Evolutionary conservation across 2,888 invertebrate genomes (phyloP).

Genomic region (Ormia ochracea): DNA sequence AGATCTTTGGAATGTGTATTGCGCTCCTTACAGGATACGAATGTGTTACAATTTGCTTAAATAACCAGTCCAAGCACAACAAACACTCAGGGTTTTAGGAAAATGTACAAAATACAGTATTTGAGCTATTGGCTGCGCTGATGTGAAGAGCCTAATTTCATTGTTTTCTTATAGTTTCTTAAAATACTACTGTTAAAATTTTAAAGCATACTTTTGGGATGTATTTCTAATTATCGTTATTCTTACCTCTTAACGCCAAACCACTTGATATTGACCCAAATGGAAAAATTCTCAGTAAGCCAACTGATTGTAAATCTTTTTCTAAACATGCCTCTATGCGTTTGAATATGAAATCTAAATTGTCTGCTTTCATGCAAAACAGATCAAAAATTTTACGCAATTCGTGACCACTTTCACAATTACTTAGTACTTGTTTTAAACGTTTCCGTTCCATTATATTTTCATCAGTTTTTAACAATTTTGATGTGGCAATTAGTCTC

Average conservation of each 20-base stretch:
- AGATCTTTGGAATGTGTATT: too few relatives aligned
- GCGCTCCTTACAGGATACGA: too few relatives aligned
- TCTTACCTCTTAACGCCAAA: constrained; percentile 80
- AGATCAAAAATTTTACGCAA: constrained; percentile 65
- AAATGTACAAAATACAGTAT: too few relatives aligned
- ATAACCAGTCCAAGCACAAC: too few relatives aligned
- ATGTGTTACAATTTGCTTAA: too few relatives aligned
- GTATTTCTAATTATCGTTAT: neutral
- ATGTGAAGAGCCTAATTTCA: too few relatives aligned
- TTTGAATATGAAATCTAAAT: constrained; percentile 64
- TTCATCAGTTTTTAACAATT: constrained; percentile 64
- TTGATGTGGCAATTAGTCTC: constrained; percentile 56
- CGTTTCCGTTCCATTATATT: constrained; percentile 62
- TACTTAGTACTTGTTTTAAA: constrained; percentile 59
- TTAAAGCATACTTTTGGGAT: constrained; percentile 18
- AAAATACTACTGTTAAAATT: too few relatives aligned
- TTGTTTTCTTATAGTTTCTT: too few relatives aligned
- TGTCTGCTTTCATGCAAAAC: constrained; percentile 64
- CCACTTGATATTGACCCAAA: constrained; percentile 88
- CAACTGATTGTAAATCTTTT: constrained; percentile 70
- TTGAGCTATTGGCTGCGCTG: too few relatives aligned
- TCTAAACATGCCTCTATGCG: constrained; percentile 67
- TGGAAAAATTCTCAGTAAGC: constrained; percentile 76
- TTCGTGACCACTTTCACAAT: constrained; percentile 63
- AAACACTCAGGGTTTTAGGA: too few relatives aligned